Percentiles rank a stretch among this genome's conserved stretches.
Evolutionary conservation across 2,797 vertebrate genomes (phyloP).

Genomic region (Linurgus olivaceus): DNA sequence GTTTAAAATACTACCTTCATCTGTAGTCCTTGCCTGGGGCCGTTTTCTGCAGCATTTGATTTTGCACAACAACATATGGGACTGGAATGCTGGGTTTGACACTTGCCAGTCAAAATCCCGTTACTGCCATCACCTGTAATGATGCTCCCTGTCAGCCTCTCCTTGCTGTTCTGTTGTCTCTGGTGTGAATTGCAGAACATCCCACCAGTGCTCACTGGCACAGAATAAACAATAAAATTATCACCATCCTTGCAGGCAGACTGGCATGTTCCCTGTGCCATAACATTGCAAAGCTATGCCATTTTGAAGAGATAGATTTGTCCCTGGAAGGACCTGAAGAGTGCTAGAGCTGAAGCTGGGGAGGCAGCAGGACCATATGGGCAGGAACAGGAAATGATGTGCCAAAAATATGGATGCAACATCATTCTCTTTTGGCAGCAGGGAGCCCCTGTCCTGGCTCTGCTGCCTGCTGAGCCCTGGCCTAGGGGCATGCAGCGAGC

Average conservation of each 20-base stretch:
- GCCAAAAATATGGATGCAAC: not conserved
- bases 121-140: not conserved
- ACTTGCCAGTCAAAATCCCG: not conserved
- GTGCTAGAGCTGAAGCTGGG: not conserved
- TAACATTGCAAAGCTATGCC: too few species aligned
- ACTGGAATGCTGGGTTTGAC: not conserved
- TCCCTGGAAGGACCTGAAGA: not conserved
- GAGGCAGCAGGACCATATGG: not conserved
- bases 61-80: not conserved
- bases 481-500: rapidly evolving
- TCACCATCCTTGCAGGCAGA: not conserved
- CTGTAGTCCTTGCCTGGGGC: not conserved
- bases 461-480: not conserved
- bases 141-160: not conserved
- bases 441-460: not conserved
- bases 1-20: not conserved
- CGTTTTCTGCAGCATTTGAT: not conserved
- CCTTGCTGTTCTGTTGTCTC: not conserved
- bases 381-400: not conserved
- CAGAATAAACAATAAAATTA: not conserved
- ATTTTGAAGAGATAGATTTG: not conserved
- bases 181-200: not conserved
- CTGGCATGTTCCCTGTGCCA: not conserved
- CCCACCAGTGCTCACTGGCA: not conserved
- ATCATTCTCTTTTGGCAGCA: not conserved